Percentiles rank a stretch among this genome's conserved stretches.
phyloP scores from a whole-genome alignment of 2,797 vertebrate species.

The Lophotriccus pileatus region DNA sequence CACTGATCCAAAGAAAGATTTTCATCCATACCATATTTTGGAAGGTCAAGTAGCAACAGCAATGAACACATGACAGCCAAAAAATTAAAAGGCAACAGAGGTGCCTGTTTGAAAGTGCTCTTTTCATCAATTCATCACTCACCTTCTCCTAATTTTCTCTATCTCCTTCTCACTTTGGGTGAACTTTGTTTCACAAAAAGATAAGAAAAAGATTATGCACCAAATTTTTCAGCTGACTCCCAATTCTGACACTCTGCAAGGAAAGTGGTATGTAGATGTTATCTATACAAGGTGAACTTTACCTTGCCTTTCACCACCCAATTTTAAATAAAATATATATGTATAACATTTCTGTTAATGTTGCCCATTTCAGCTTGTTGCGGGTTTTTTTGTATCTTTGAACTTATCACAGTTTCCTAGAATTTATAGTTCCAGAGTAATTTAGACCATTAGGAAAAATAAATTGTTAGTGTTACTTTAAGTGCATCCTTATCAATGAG shows the following conservation, averaged over 20 bases:
- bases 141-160: background rate
- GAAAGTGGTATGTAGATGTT: background rate
- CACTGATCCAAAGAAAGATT: background rate
- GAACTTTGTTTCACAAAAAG: background rate
- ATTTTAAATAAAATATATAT: background rate
- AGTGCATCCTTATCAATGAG: constrained; percentile 21
- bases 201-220: background rate
- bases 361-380: background rate
- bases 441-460: background rate
- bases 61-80: background rate
- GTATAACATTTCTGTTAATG: background rate
- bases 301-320: background rate
- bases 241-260: background rate
- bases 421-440: background rate
- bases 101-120: background rate
- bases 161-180: background rate
- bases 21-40: background rate
- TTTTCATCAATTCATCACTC: background rate
- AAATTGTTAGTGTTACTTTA: background rate
- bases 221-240: background rate
- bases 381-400: background rate
- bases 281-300: background rate
- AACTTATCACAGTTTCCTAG: background rate
- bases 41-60: background rate
- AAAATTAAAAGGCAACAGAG: background rate